Evolutionary conservation across 2,888 invertebrate species (phyloP), one percentile per base, ranked within the genome.

Genomic region (Nomada ferruginata): DNA sequence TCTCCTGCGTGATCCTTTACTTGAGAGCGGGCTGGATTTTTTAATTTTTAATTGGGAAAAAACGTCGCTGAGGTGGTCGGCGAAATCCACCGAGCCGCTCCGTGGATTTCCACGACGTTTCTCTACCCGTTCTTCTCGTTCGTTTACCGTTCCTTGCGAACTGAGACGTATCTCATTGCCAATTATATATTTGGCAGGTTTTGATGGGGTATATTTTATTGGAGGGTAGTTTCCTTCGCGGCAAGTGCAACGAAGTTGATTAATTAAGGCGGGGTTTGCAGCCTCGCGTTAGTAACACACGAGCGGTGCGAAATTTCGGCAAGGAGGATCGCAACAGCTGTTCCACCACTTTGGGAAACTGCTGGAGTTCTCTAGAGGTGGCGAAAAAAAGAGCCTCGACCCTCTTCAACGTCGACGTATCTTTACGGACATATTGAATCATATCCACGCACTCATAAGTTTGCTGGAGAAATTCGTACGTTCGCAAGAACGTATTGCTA

Each of bases 11-110:
- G 88, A 83, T 83, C 86, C 88, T 82, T 89, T 89, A 81, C 83
- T 86, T 85, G 87, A 85, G 76, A 79, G 81, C 79, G 87, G 89
- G 85, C 87, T 82, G 87, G 89, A 90, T 90, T 92, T 93, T 93
- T 92, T 92, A 92, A 92, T 93, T 93, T 93, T 93, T 93, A 93
- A 93, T 93, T 93, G 92, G 93, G 90, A 92, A 91, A 93, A 92
- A 91, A 89, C 88, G 89, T 88, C 89, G 88, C 80, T 74, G 88
- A 88, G 88, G 89, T 79, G 88, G 89, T 85, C 84, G 82, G 72
- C 80, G 87, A 78, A 76, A 88, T 85, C 80, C 80, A 59, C 66
- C 79, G 52, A 82, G 44, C 64, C 53, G 59, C 26, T 66, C 74
- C 74, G 26, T 55, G 79, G 64, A 87, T 86, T 84, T 79, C 82